Evolutionary conservation across 2,888 invertebrate genomes (phyloP), one percentile per base, ranked within the genome.

Genomic region (Odontocerum albicorne): DNA sequence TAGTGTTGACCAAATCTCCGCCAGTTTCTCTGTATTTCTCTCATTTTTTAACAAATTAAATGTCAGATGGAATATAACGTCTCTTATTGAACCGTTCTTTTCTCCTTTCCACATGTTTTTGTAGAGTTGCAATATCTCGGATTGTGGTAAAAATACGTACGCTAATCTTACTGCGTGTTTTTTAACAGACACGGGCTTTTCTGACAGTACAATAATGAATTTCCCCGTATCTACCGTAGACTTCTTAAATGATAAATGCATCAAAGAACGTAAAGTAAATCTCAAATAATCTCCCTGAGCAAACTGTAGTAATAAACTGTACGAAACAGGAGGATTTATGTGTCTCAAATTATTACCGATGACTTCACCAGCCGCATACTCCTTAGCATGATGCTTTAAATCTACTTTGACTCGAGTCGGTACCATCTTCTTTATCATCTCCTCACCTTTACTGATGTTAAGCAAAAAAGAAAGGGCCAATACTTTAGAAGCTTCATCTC

Each of bases 101-200:
- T 60, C 60, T 8, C n/a, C 13, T 10, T 54, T 31, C 60, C 57
- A 60, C 33, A 60, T 13, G 17, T 17, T 17, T 10, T 19, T 22
- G 33, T 55, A 60, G 10, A 66, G 64, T 0, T 38, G n/a, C 1
- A 39, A 13, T 1, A 63, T 40, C 1, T 65, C 57, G 1, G 54
- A 36, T 1, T 57, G 47, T 2, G 65, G 19, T 0, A 63, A 62
- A 0, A 66, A 58, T 6, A 62, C 47, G 16, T 55, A 62, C 12
- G 67, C 52, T 6, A 70, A 2, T 15, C 68, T 63, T 7, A 71
- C 62, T 0, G 66, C 68, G 16, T 68, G 66, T 52, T 71, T 72
- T 6, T 60, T 66, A 0, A 68, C 58, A 1, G 69, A 64, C 1
- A 70, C 65, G 1, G 64, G 64, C 33, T 63, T 52, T 0, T 53